Evolutionary conservation across 92 coral and sea anemone genomes (phyloP).

Genomic region (Phenganax subtilis): DNA sequence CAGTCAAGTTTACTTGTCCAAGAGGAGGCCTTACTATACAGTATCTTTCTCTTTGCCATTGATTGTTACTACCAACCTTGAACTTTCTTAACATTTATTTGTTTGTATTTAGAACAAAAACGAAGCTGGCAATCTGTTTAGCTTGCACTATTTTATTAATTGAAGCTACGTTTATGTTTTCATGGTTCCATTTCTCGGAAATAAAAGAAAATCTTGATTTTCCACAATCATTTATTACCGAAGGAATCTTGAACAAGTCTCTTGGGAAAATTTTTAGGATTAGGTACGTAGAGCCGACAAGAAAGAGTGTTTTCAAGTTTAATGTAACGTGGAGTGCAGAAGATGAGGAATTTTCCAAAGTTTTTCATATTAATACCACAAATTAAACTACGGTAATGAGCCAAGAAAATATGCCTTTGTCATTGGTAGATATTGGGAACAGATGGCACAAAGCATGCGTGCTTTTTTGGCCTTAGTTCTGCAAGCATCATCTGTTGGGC

Average conservation of each 20-base stretch:
- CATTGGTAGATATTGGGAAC: constrained; percentile 71
- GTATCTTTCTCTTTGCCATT: too few species aligned
- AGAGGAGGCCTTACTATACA: too few species aligned
- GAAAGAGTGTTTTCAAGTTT: background rate
- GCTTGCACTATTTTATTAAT: background rate
- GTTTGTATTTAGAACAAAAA: background rate
- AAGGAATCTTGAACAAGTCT: background rate
- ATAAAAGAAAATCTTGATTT: background rate
- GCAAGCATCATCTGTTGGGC: constrained; percentile 56
- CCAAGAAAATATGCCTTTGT: constrained; percentile 15
- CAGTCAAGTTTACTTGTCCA: too few species aligned
- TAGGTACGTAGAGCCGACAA: background rate
- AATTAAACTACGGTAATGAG: too few species aligned
- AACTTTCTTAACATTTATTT: background rate
- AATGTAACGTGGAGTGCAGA: background rate
- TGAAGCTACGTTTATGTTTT: background rate
- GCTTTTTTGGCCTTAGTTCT: constrained; percentile 70
- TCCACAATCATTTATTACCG: background rate
- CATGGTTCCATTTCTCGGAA: background rate
- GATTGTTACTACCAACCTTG: too few species aligned
- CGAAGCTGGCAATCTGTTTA: background rate
- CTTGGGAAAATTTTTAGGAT: background rate
- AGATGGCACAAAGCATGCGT: constrained; percentile 74
- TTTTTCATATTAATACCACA: background rate
- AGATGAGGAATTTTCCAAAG: background rate